Evolutionary conservation across 2,113 vertebrate genomes (phyloP).

Genomic region (Myotis yumanensis): DNA sequence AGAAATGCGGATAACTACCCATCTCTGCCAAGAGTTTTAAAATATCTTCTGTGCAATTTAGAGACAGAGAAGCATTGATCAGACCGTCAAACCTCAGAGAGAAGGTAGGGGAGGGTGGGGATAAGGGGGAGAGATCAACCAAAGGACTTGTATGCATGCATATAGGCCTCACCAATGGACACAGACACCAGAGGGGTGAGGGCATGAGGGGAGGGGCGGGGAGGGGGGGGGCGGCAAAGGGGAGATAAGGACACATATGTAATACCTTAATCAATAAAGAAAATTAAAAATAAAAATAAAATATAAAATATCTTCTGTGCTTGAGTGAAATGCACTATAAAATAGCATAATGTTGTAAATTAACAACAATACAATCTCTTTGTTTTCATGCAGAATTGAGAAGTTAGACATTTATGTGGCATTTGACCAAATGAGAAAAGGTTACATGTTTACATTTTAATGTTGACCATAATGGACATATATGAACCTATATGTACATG

Average conservation of each 20-base stretch:
- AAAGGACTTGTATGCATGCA: too few species aligned
- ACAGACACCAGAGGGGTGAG: too few species aligned
- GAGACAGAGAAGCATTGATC: too few species aligned
- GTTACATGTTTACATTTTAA: constrained; percentile 20
- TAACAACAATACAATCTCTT: neutral
- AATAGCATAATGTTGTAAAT: neutral
- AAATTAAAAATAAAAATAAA: neutral
- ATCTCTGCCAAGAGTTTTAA: neutral
- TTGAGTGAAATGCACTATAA: constrained; percentile 21
- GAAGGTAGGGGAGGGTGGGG: too few species aligned
- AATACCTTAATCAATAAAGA: too few species aligned
- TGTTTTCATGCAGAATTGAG: constrained; percentile 28
- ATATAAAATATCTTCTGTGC: constrained; percentile 6
- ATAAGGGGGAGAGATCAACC: too few species aligned
- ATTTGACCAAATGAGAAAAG: neutral
- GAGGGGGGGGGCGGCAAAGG: too few species aligned
- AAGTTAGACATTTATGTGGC: neutral
- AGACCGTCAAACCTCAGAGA: too few species aligned
- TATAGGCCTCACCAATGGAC: too few species aligned
- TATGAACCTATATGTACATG: neutral
- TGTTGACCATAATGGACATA: neutral
- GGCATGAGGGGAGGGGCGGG: too few species aligned
- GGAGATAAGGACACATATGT: too few species aligned
- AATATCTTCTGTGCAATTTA: neutral
- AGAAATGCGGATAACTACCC: neutral